Evolutionary conservation across 2,888 invertebrate genomes (phyloP), one percentile per base, ranked within the genome.

Genomic region (Eurytoma adleriae): DNA sequence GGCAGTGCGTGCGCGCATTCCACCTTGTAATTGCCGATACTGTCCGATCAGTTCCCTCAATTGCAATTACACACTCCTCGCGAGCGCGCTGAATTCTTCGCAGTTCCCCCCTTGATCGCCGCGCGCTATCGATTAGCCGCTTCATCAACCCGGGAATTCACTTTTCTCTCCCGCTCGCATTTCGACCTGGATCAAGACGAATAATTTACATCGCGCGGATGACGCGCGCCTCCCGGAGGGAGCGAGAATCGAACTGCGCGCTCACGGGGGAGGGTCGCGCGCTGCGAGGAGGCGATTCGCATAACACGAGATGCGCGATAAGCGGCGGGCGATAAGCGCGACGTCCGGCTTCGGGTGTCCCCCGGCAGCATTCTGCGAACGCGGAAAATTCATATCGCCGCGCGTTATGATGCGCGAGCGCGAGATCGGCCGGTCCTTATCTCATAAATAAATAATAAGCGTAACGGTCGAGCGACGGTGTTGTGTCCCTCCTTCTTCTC

Each of bases 171-270:
- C 48, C 40, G 73, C 74, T 66, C 56, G 10, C 57, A 2, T 24
- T 81, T 79, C 76, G 84, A 82, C 74, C 82, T 83, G 56, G 24
- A 24, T 24, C 2, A 24, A 24, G 24, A 24, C 2, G 24, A 24
- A 24, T 24, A 24, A 24, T 24, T 24, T 24, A 24, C 2, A 24
- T 2, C 24, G 24, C 67, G 82, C 85, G 85, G 86, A 86, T 88
- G 85, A 87, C 85, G 83, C 81, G 81, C 81, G 82, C 79, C 74
- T 57, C 75, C 75, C 84, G 83, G 83, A 84, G 83, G 75, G 66
- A 54, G 27, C 78, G 74, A 68, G 27, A 57, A 13, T 67, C 14
- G 18, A 27, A 62, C 27, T 5, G 24, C 13, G 14, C 61, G 24
- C 30, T 62, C 30, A 30, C 62, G 24, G 24, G 24, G 24, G 24